These are phyloP conservation scores for Glaucopsyche alexis DNA, from an alignment of 2,888 invertebrate genomes.

Conservation along the genomic window DNA sequence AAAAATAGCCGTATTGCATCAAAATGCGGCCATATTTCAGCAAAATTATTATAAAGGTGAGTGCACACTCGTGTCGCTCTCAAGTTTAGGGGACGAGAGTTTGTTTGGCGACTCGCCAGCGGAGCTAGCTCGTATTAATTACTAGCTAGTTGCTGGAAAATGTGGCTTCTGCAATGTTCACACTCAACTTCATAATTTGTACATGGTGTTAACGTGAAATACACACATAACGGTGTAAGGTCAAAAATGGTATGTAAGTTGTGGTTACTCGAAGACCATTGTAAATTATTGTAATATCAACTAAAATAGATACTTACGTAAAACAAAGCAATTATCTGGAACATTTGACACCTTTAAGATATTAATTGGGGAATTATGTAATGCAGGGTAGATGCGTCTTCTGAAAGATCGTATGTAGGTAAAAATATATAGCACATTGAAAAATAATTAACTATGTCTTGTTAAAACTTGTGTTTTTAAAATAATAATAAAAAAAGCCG, in stretches of 20 bases:
- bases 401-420: no score
- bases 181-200: slow-evolving; percentile 12
- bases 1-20: neutral
- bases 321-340: no score
- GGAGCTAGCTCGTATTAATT: slow-evolving; percentile 39
- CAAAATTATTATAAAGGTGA: slow-evolving; percentile 18
- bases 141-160: slow-evolving; percentile 35
- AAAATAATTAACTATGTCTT: no score
- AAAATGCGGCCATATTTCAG: neutral
- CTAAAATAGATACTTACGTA: no score
- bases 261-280: no score
- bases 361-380: no score
- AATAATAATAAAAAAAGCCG: no score
- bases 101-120: slow-evolving; percentile 37
- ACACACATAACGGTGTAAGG: neutral
- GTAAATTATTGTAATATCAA: no score
- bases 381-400: no score
- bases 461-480: no score
- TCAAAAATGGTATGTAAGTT: neutral
- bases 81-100: slow-evolving; percentile 31
- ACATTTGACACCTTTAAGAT: no score
- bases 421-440: no score
- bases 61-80: slow-evolving; percentile 22
- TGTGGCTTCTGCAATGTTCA: slow-evolving; percentile 26
- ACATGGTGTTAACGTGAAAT: neutral